Evolutionary conservation across 1,140 invertebrate species (phyloP).

Genomic region (Drosophila nigromelanica): DNA sequence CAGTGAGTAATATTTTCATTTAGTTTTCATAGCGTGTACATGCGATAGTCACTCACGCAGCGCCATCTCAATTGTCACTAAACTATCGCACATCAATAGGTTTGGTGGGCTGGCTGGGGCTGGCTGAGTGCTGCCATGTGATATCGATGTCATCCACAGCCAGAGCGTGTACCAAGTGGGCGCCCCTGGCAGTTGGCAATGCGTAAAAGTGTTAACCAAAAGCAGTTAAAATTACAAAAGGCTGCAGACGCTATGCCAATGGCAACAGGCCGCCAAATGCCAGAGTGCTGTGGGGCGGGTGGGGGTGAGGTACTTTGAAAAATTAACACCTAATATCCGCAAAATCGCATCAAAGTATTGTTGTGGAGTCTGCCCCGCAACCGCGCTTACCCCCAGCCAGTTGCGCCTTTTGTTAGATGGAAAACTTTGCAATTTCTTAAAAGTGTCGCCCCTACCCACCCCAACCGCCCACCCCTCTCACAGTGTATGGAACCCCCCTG

Average conservation of each 20-base stretch:
- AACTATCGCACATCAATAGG: slow-evolving; percentile 39
- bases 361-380: slow-evolving; percentile 36
- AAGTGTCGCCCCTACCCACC: slow-evolving; percentile 53
- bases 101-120: slow-evolving; percentile 41
- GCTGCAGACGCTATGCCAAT: slow-evolving; percentile 71
- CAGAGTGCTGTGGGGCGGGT: neutral
- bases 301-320: slow-evolving; percentile 58
- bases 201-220: slow-evolving; percentile 82
- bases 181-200: slow-evolving; percentile 63
- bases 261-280: slow-evolving; percentile 29
- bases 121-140: slow-evolving; percentile 55
- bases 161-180: slow-evolving; percentile 20
- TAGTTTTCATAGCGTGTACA: neutral
- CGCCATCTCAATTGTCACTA: slow-evolving; percentile 28
- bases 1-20: no score
- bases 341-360: slow-evolving; percentile 82
- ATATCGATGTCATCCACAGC: slow-evolving; percentile 62
- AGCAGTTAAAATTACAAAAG: slow-evolving; percentile 82
- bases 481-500: slow-evolving; percentile 9
- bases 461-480: neutral
- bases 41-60: slow-evolving; percentile 10
- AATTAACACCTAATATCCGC: slow-evolving; percentile 82
- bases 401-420: slow-evolving; percentile 57
- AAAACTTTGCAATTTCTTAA: slow-evolving; percentile 82
- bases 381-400: neutral